Conservation (phyloP, 2,888 invertebrate genomes). For the Harpagoxenus sublaevis region DNA sequence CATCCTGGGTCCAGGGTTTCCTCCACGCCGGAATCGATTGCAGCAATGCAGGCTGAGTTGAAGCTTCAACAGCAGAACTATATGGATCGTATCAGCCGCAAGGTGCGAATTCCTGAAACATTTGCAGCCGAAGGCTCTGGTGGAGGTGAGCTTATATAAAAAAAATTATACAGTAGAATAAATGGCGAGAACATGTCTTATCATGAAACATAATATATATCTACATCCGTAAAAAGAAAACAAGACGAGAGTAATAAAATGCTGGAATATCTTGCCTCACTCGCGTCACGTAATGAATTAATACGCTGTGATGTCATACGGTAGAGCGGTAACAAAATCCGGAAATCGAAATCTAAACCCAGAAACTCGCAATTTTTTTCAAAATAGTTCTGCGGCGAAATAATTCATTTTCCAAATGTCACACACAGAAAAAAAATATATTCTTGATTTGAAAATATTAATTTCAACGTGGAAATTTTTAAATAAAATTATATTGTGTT, state of each 20-base stretch:
- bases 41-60: slow-evolving; percentile 82
- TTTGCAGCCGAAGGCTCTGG: slow-evolving; percentile 89
- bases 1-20: slow-evolving; percentile 94
- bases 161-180: neutral
- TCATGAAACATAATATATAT: neutral
- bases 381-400: too few species aligned
- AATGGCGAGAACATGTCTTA: neutral
- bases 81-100: slow-evolving; percentile 90
- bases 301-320: too few species aligned
- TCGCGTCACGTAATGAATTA: too few species aligned
- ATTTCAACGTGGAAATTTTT: too few species aligned
- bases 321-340: too few species aligned
- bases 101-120: slow-evolving; percentile 88
- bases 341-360: too few species aligned
- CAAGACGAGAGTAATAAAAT: neutral
- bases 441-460: too few species aligned
- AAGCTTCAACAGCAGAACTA: slow-evolving; percentile 89
- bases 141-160: slow-evolving; percentile 88
- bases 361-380: too few species aligned
- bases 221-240: neutral
- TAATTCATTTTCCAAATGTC: too few species aligned
- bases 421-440: too few species aligned
- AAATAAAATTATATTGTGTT: too few species aligned
- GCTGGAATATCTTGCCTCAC: too few species aligned
- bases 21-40: slow-evolving; percentile 87